Evolutionary conservation across 2,797 vertebrate genomes (phyloP).

Genomic region (Chromobotia macracanthus): DNA sequence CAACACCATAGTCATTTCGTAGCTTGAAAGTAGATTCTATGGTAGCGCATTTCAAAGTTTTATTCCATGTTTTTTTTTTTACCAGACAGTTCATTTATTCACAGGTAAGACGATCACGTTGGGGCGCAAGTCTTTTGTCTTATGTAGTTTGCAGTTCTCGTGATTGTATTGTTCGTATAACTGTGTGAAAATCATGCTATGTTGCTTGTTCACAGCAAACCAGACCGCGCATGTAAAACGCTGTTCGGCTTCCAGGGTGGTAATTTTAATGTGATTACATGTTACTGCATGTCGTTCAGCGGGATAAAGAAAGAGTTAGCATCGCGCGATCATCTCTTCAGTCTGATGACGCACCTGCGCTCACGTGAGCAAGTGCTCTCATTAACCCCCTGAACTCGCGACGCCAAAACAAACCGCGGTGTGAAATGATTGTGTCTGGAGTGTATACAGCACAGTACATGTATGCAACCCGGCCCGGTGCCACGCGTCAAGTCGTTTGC

Average conservation of each 20-base stretch:
- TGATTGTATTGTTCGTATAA: conserved; percentile 14
- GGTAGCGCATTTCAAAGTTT: conserved; percentile 72
- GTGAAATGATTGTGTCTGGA: conserved; percentile 3
- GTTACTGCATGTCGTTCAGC: conserved; percentile 50
- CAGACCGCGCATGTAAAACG: conserved; percentile 19
- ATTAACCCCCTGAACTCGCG: conserved; percentile 60
- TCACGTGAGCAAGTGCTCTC: conserved; percentile 72
- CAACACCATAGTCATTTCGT: conserved; percentile 35
- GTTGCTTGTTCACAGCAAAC: conserved; percentile 6
- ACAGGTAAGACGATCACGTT: conserved; percentile 72
- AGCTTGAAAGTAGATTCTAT: conserved; percentile 23
- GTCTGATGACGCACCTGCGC: conserved; percentile 79
- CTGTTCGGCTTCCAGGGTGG: conserved; percentile 12
- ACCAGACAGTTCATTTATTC: conserved; percentile 75
- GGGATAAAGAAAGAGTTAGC: conserved; percentile 48
- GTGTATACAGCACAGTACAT: conserved; percentile 2
- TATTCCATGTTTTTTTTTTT: conserved; percentile 57
- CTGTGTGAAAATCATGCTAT: conserved; percentile 8
- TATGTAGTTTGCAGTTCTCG: conserved; percentile 39
- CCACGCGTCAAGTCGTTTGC: neutral
- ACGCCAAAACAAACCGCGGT: conserved; percentile 25
- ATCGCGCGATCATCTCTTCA: conserved; percentile 50
- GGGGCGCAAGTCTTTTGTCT: conserved; percentile 57
- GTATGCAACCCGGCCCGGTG: neutral
- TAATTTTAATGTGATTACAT: conserved; percentile 40